Evolutionary conservation across 2,888 invertebrate genomes (phyloP), one percentile per base, ranked within the genome.

Genomic region (Holacanthella duospinosa): DNA sequence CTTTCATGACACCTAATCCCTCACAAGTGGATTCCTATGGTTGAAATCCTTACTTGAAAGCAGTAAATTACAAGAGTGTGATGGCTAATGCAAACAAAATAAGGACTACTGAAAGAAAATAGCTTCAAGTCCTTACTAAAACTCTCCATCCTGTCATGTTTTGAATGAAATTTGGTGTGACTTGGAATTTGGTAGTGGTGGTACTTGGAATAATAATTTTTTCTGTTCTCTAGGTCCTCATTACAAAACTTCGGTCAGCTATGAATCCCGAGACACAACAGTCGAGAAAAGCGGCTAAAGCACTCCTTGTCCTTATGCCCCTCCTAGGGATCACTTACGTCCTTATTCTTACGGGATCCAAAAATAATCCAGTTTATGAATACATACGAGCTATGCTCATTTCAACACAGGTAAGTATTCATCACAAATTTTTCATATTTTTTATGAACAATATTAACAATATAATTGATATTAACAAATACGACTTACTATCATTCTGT

Each of bases 291-390:
- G 92, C 92, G 0, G 88, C 89, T 6, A 93, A 93, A 77, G 94
- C 94, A 0, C 82, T 94, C 43, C 80, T 94, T 28, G 92, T 95
- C 27, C 82, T 95, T 55, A 91, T 93, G 76, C 95, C 94, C n/a
- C 82, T 95, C 62, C 82, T 95, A 68, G 94, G 94, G 57, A 87
- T 93, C 72, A 93, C 93, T 1, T 93, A 95, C 78, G 81, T 94
- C 68, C 82, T 93, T 66, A 86, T 93, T 64, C 82, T 94, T 60
- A 85, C 85, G 60, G 89, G 88, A 0, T 93, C 94, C 0, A 84
- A 84, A 29, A 85, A 88, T 64, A 86, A 86, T 26, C 73, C 75
- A 1, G 82, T 89, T 65, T 91, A 92, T 76, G 85, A 85, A 68
- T 87, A 90, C 73, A 79, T 85, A 2, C 83, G 93, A 65, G 91